Percentiles rank a stretch among this genome's conserved stretches.
phyloP scores from a whole-genome alignment of 2,113 vertebrate genomes.

The Brachyhypopomus occidentalis region DNA sequence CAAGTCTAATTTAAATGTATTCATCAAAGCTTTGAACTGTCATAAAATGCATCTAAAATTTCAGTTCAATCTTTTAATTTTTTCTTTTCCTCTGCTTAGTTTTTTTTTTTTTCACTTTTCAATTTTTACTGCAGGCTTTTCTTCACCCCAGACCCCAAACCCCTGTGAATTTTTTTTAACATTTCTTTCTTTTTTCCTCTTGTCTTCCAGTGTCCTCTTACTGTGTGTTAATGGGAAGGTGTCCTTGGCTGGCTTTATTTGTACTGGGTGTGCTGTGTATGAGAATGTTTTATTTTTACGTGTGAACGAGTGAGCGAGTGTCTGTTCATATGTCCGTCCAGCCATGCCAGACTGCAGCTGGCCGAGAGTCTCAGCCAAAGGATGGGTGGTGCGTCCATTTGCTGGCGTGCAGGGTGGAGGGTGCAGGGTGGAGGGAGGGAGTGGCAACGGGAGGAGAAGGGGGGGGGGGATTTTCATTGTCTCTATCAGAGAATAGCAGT shows the following conservation, averaged over 20 bases:
- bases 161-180: conserved; percentile 46
- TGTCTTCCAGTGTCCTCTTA: conserved; percentile 42
- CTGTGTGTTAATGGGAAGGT: conserved; percentile 58
- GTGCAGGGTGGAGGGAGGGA: not conserved
- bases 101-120: conserved; percentile 66
- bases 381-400: conserved; percentile 49
- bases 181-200: conserved; percentile 48
- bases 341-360: conserved; percentile 53
- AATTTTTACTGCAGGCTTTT: conserved; percentile 56
- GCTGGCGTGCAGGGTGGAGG: conserved; percentile 32
- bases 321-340: conserved; percentile 24
- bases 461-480: conserved; percentile 11
- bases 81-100: conserved; percentile 59
- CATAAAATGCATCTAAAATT: conserved; percentile 83
- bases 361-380: conserved; percentile 53
- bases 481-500: conserved; percentile 53
- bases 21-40: conserved; percentile 80
- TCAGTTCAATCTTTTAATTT: conserved; percentile 52
- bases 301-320: conserved; percentile 42
- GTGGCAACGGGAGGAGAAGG: too few species aligned
- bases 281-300: not conserved
- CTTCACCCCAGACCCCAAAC: conserved; percentile 50
- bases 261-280: conserved; percentile 38
- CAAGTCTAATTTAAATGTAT: conserved; percentile 75
- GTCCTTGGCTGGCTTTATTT: conserved; percentile 53